A percentile compares a stretch with the other conserved stretches of the same genome.
Conservation (phyloP, 1,140 invertebrate genomes). For the Drosophila tani region DNA sequence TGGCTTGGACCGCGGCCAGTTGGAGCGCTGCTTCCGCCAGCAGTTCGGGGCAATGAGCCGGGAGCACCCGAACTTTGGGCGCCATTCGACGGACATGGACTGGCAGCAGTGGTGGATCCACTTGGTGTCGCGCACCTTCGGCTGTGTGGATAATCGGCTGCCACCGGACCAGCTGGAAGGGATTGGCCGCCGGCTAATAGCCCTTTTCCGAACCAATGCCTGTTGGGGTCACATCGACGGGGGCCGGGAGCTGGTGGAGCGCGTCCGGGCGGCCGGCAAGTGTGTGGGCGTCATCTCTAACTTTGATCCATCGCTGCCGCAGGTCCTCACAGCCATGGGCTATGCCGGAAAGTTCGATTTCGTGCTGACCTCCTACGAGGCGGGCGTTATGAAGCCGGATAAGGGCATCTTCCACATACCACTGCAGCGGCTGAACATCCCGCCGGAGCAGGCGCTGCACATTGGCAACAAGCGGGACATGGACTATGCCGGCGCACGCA, state of each 20-base stretch:
- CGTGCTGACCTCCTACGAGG: slow-evolving; percentile 78
- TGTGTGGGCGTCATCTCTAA: slow-evolving; percentile 80
- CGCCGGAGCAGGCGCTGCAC: slow-evolving; percentile 89
- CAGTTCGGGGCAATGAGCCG: slow-evolving; percentile 67
- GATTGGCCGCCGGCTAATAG: slow-evolving; percentile 56
- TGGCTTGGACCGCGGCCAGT: slow-evolving; percentile 85
- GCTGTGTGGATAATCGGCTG: slow-evolving; percentile 34
- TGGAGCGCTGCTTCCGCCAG: slow-evolving; percentile 85
- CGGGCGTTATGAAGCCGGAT: slow-evolving; percentile 71
- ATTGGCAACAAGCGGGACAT: slow-evolving; percentile 91
- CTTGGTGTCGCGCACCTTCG: slow-evolving; percentile 66
- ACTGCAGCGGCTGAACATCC: slow-evolving; percentile 61
- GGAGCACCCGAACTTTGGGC: slow-evolving; percentile 71
- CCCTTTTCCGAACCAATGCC: slow-evolving; percentile 58
- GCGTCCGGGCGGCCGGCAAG: slow-evolving; percentile 56
- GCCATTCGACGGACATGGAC: slow-evolving; percentile 45
- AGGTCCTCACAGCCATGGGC: slow-evolving; percentile 64
- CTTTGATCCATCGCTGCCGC: slow-evolving; percentile 70
- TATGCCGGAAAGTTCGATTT: slow-evolving; percentile 71
- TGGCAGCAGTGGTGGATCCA: slow-evolving; percentile 78
- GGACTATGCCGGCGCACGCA: slow-evolving; percentile 92
- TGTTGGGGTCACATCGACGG: slow-evolving; percentile 66
- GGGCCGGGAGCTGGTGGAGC: slow-evolving; percentile 59
- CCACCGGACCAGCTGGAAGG: slow-evolving; percentile 34
- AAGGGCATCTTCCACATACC: slow-evolving; percentile 64